Evolutionary conservation across 1,140 invertebrate genomes (phyloP).

Genomic region (Hypothenemus hampei): DNA sequence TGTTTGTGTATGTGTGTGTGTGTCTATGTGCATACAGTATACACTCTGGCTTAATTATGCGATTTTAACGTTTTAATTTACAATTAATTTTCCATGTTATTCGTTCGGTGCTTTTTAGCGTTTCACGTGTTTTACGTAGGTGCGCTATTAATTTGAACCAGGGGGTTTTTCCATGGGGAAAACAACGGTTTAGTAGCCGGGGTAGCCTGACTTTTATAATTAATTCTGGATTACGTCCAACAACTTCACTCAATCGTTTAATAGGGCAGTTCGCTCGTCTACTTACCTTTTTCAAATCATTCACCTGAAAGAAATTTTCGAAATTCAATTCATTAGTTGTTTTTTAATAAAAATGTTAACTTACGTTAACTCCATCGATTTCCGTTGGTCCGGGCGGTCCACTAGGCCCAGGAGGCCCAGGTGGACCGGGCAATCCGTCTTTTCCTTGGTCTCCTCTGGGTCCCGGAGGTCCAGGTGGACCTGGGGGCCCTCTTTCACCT

Average conservation of each 20-base stretch:
- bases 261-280: too few species aligned
- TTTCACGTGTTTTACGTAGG: too few species aligned
- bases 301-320: constrained; percentile 5
- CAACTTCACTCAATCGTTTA: too few species aligned
- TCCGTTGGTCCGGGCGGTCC: constrained; percentile 72
- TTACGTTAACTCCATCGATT: constrained; percentile 70
- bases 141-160: too few species aligned
- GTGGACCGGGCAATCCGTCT: constrained; percentile 66
- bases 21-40: too few species aligned
- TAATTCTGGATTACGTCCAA: too few species aligned
- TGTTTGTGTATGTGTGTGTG: too few species aligned
- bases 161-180: too few species aligned
- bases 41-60: background rate
- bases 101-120: too few species aligned
- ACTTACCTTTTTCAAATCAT: constrained; percentile 13
- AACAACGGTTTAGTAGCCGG: too few species aligned
- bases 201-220: too few species aligned
- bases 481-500: constrained; percentile 53
- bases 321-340: background rate
- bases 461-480: constrained; percentile 67
- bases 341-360: constrained; percentile 42
- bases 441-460: constrained; percentile 72
- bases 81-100: background rate
- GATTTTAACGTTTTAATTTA: constrained; percentile 4
- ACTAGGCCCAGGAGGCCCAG: constrained; percentile 68